Percentiles rank a stretch among this genome's conserved stretches.
These are phyloP conservation scores for Belonocnema kinseyi DNA, from an alignment of 1,140 invertebrate species.

Conservation along the genomic window DNA sequence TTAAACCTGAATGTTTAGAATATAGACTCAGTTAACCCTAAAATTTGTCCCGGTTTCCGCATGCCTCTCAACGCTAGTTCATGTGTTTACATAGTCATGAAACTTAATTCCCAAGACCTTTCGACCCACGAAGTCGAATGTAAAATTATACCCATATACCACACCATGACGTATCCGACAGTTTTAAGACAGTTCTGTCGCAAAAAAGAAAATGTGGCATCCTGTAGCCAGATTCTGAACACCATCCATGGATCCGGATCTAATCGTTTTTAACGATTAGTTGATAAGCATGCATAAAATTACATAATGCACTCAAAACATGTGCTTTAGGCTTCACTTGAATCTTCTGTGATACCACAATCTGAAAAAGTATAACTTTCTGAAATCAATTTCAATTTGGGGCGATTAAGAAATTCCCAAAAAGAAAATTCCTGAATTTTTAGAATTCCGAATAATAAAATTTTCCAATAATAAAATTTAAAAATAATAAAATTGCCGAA, in stretches of 20 bases:
- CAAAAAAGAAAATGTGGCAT: slow-evolving; percentile 39
- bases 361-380: too few species aligned
- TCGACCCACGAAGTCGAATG: slow-evolving; percentile 50
- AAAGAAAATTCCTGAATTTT: too few species aligned
- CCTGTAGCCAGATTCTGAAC: not conserved
- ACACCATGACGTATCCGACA: slow-evolving; percentile 44
- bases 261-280: slow-evolving; percentile 42
- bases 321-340: too few species aligned
- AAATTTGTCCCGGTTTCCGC: slow-evolving; percentile 39
- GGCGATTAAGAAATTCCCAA: too few species aligned
- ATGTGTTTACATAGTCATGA: slow-evolving; percentile 62
- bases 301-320: too few species aligned
- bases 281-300: slow-evolving; percentile 9
- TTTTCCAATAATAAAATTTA: too few species aligned
- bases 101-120: slow-evolving; percentile 66
- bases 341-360: too few species aligned
- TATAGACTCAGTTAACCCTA: not conserved
- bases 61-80: slow-evolving; percentile 58
- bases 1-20: not conserved
- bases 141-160: not conserved
- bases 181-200: slow-evolving; percentile 54
- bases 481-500: too few species aligned
- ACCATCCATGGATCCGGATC: slow-evolving; percentile 47
- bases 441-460: too few species aligned
- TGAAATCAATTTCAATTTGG: too few species aligned